A percentile compares a stretch with the other conserved stretches of the same genome.
Conservation (phyloP, 2,797 vertebrate genomes). For the Gymnopithys bicolor region DNA sequence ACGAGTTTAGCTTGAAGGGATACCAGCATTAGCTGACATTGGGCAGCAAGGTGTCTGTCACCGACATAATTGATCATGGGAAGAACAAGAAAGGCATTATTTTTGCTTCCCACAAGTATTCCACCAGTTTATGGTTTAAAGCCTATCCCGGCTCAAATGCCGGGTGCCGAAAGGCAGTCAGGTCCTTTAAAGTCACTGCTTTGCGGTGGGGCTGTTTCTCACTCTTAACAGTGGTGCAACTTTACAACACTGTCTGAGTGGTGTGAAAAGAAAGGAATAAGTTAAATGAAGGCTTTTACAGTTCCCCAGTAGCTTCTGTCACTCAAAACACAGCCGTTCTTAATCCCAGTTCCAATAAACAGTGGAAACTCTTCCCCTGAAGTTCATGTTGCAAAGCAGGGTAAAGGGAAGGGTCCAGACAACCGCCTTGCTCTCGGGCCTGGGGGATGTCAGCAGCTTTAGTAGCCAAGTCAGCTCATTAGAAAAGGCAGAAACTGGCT, state of each 20-base stretch:
- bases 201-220: background rate
- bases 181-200: background rate
- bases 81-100: background rate
- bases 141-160: background rate
- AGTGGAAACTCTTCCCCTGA: background rate
- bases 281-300: conserved; percentile 14
- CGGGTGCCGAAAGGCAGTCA: background rate
- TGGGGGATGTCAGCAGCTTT: background rate
- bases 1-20: background rate
- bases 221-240: background rate
- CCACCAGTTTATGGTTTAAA: background rate
- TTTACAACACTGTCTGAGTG: background rate
- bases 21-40: background rate
- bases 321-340: conserved; percentile 30
- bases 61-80: background rate
- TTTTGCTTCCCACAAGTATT: background rate
- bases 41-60: background rate
- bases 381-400: background rate
- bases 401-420: background rate
- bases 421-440: accelerated
- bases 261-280: conserved; percentile 3
- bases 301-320: conserved; percentile 8
- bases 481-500: background rate
- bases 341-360: conserved; percentile 42
- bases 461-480: background rate